A percentile compares a stretch with the other conserved stretches of the same genome.
Evolutionary conservation across 1,140 invertebrate species (phyloP).

Genomic region (Calephelis virginiensis): DNA sequence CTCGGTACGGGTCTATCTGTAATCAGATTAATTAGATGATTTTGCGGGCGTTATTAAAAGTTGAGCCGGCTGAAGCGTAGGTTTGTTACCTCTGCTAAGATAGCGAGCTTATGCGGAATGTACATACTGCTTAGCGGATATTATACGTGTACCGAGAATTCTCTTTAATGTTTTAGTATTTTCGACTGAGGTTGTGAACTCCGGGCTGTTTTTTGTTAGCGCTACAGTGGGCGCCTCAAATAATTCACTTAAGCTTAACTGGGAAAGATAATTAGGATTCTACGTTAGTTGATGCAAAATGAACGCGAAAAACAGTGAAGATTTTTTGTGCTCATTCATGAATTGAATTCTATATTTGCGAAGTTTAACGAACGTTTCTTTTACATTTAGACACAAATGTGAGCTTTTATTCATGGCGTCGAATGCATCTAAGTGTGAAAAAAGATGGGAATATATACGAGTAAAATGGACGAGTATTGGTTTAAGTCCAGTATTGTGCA

Average conservation of each 20-base stretch:
- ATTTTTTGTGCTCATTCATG: slow-evolving; percentile 76
- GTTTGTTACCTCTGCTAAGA: slow-evolving; percentile 66
- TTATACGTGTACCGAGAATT: slow-evolving; percentile 67
- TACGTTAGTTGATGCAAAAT: slow-evolving; percentile 77
- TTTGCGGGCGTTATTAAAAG: slow-evolving; percentile 76
- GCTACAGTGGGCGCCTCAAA: slow-evolving; percentile 73
- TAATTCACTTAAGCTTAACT: slow-evolving; percentile 79
- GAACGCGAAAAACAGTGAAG: slow-evolving; percentile 73
- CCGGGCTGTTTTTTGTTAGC: slow-evolving; percentile 70
- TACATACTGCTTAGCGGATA: slow-evolving; percentile 68
- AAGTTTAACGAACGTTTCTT: slow-evolving; percentile 73
- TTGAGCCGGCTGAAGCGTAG: slow-evolving; percentile 67
- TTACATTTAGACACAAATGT: slow-evolving; percentile 57
- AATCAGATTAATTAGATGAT: slow-evolving; percentile 78
- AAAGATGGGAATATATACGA: neutral
- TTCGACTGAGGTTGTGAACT: slow-evolving; percentile 77
- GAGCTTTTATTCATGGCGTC: slow-evolving; percentile 55
- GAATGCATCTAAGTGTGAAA: slow-evolving; percentile 30
- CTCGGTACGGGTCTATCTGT: slow-evolving; percentile 55
- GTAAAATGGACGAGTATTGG: neutral
- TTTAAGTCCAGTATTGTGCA: slow-evolving; percentile 24
- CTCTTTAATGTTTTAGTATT: slow-evolving; percentile 77
- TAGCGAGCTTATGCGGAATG: slow-evolving; percentile 63
- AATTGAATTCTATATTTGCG: slow-evolving; percentile 78
- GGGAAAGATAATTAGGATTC: slow-evolving; percentile 78